phyloP scores from a whole-genome alignment of 37 sponge, comb jelly and placozoan genomes.

The Halichondria panicea region DNA sequence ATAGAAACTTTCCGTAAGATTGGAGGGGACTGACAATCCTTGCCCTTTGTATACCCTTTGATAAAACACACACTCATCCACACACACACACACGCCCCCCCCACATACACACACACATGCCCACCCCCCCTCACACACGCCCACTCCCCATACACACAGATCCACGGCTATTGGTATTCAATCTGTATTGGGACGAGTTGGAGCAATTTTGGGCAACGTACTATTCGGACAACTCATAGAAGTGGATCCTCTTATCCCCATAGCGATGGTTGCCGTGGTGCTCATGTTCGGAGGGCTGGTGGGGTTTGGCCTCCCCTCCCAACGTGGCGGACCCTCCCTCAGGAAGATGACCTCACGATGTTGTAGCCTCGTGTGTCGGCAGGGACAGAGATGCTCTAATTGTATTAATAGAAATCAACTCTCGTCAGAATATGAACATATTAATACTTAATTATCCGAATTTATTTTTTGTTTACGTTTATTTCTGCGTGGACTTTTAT shows the following conservation, averaged over 20 bases:
- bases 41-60: too few species aligned
- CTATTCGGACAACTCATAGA: slow-evolving; percentile 61
- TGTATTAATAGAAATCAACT: too few species aligned
- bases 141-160: slow-evolving; percentile 9
- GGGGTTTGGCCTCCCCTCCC: slow-evolving; percentile 12
- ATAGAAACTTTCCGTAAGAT: too few species aligned
- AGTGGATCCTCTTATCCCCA: slow-evolving; percentile 43
- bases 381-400: too few species aligned
- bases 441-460: too few species aligned
- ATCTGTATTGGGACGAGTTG: slow-evolving; percentile 61
- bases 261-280: slow-evolving; percentile 61
- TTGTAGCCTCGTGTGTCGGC: background rate
- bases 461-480: too few species aligned
- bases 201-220: slow-evolving; percentile 61
- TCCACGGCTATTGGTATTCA: slow-evolving; percentile 83
- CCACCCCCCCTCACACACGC: too few species aligned
- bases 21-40: too few species aligned
- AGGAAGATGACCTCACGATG: background rate
- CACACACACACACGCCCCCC: too few species aligned
- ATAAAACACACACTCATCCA: background rate
- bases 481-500: too few species aligned
- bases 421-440: too few species aligned
- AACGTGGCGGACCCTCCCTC: background rate
- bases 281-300: slow-evolving; percentile 33
- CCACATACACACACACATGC: background rate